phyloP scores from a whole-genome alignment of 1,140 invertebrate species.

The Araneus ventricosus region DNA sequence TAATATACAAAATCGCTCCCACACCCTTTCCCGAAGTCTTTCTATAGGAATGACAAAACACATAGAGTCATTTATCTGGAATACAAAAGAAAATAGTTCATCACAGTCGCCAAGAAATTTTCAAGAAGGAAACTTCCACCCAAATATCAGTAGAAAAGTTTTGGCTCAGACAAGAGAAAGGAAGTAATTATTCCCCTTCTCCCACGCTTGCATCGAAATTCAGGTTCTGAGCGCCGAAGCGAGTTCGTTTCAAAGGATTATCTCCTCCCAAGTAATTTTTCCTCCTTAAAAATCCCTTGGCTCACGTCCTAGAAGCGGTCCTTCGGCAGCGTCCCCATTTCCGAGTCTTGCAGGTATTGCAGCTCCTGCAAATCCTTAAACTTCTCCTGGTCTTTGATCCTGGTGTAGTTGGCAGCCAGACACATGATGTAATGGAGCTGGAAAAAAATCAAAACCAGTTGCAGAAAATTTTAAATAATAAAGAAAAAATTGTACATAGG shows the following conservation, averaged over 20 bases:
- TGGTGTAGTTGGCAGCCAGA: conserved; percentile 83
- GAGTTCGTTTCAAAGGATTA: not conserved
- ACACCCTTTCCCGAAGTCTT: not conserved
- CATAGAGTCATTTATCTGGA: not conserved
- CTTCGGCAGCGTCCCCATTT: conserved; percentile 80
- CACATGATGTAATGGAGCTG: conserved; percentile 94
- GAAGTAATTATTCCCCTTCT: not conserved
- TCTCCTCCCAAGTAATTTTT: conserved; percentile 55
- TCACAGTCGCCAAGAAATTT: conserved; percentile 63
- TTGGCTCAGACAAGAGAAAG: not conserved
- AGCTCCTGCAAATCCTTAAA: conserved; percentile 82
- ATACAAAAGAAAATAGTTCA: not conserved
- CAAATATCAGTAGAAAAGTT: not conserved
- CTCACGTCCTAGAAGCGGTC: conserved; percentile 75
- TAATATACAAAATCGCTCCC: not conserved
- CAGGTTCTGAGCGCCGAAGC: not conserved
- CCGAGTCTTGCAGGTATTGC: conserved; percentile 90
- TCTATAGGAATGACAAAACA: not conserved
- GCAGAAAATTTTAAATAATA: not conserved
- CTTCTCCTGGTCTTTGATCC: conserved; percentile 77
- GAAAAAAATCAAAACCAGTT: no score
- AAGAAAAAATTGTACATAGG: no score
- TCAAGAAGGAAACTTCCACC: conserved; percentile 48
- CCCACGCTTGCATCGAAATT: not conserved
- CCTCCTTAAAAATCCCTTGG: conserved; percentile 74